phyloP scores from a whole-genome alignment of 2,113 vertebrate genomes.

The Turnix velox region DNA sequence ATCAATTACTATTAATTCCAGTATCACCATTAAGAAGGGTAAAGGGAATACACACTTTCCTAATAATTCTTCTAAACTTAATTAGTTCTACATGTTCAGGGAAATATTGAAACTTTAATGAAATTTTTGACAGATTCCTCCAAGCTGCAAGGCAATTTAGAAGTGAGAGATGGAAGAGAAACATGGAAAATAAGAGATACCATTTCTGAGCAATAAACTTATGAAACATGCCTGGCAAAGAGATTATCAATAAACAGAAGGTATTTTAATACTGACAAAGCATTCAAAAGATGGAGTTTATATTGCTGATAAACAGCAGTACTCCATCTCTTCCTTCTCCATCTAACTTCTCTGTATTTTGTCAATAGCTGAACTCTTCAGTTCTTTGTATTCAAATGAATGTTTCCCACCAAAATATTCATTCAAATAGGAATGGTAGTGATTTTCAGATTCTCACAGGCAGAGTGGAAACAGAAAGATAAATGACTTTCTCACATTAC shows the following conservation, averaged over 20 bases:
- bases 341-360: slow-evolving; percentile 38
- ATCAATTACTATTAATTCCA: slow-evolving; percentile 21
- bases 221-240: slow-evolving; percentile 14
- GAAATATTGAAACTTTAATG: slow-evolving; percentile 55
- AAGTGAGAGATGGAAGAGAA: background rate
- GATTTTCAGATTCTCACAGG: slow-evolving; percentile 70
- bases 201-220: slow-evolving; percentile 23
- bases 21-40: slow-evolving; percentile 16
- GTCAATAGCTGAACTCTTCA: slow-evolving; percentile 12
- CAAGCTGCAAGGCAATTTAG: slow-evolving; percentile 14
- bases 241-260: slow-evolving; percentile 55
- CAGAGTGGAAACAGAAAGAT: slow-evolving; percentile 69
- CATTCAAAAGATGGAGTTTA: slow-evolving; percentile 47
- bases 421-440: slow-evolving; percentile 70
- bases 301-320: slow-evolving; percentile 59
- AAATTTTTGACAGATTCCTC: slow-evolving; percentile 24
- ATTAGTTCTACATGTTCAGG: slow-evolving; percentile 50
- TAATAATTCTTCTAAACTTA: slow-evolving; percentile 37
- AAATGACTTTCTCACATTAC: slow-evolving; percentile 70
- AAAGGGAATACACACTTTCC: slow-evolving; percentile 32
- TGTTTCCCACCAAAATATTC: slow-evolving; percentile 72
- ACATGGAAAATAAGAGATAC: background rate
- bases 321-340: slow-evolving; percentile 40
- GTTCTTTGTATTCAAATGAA: slow-evolving; percentile 70
- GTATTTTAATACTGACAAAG: slow-evolving; percentile 44